Base-by-base conservation (phyloP, 1,140 invertebrate species). In the Metopolophium dirhodum region DNA sequence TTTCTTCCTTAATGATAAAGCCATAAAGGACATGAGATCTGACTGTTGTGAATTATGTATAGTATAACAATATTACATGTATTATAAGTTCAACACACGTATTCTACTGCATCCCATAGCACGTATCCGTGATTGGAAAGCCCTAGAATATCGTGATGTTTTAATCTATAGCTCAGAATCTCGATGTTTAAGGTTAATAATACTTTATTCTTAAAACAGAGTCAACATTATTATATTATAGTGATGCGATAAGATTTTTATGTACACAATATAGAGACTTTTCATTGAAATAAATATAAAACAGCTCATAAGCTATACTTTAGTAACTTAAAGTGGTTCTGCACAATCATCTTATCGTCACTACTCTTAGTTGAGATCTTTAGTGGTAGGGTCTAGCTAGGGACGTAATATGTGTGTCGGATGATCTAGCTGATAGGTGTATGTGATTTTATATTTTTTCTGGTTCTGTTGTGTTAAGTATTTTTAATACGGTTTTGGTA, bases 1-100 rank as follows among this genome's bases (percentile, higher is more conserved):
- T 77, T 77, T 77, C 61, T 77, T 77, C 30, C 14, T 14, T n/a
- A 77, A n/a, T 77, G 14, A n/a, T n/a, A 7, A 18, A 7, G 4
- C 1, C 14, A n/a, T 77, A 68, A 68, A 61, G 61, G 11, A 68
- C 30, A 30, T 68, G 30, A 18, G 30, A 77, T 77, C 18, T 23
- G 61, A 77, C n/a, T n/a, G 6, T 77, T 18, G 61, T 77, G n/a
- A 77, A 77, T 77, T 77, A 77, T n/a, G 30, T 77, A 18, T 49
- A 49, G 45, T 49, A 18, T 68, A 68, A 68, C n/a, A 68, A n/a
- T n/a, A n/a, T 68, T 0, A 68, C 14, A n/a, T 68, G 30, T 14
- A 68, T 68, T 68, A 68, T 68, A 68, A 68, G 61, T 77, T 77
- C 61, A 77, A 68, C 61, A 77, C 61, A n/a, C 61, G 61, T 77